Evolutionary conservation across 1,140 invertebrate species (phyloP), one percentile per base, ranked within the genome.

Genomic region (Dreissena rostriformis): DNA sequence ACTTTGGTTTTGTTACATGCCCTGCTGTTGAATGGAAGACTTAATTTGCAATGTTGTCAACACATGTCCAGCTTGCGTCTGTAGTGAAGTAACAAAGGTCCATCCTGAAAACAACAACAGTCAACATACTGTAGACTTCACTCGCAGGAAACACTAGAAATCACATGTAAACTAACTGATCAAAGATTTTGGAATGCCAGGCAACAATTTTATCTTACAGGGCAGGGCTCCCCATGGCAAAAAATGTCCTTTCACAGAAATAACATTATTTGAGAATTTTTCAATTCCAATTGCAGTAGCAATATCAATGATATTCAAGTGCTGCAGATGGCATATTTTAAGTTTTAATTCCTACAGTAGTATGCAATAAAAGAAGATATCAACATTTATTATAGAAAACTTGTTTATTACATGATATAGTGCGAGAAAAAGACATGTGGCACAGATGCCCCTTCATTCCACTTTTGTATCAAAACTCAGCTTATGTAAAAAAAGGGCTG

Each of bases 31-130:
- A 61, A 24, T 61, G 57, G 17, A 19, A n/a, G 17, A 61, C 22
- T 24, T 61, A 19, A n/a, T 61, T 19, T 61, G 2, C 22, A 61
- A 61, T n/a, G 22, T 61, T 61, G 17, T 61, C 57, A 53, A 89
- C 86, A 91, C 67, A 91, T 88, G 28, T 91, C 90, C 26, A 90
- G 78, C 10, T 87, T 87, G 55, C 88, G 85, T 88, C 91, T 86
- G 84, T 92, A 92, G 71, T 91, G 91, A 67, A 92, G 88, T n/a
- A 91, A 73, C 17, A 92, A 70, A 81, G 91, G 91, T 63, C 86
- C 86, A 83, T 91, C 90, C 91, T 92, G 89, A 65, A 88, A 87
- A 66, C 82, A 70, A 83, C 74, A 71, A 39, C 77, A 73, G 78
- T 55, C 55, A 67, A 67, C 22, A 75, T 29, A 1, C 39, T 39